phyloP scores from a whole-genome alignment of 1,140 invertebrate species.

The Leptopilina clavipes region DNA sequence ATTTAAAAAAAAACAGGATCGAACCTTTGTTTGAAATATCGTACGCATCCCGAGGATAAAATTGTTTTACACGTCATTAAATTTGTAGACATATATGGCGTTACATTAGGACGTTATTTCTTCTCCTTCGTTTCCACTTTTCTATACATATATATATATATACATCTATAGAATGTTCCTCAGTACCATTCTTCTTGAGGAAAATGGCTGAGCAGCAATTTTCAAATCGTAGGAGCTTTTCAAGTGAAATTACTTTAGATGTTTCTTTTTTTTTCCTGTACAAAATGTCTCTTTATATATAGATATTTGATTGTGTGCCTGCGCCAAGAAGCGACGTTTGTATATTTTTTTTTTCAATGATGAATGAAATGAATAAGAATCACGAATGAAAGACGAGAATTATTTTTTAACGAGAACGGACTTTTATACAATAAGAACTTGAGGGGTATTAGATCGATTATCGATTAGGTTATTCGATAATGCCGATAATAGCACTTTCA shows the following conservation, averaged over 20 bases:
- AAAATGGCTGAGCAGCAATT: slow-evolving; percentile 1
- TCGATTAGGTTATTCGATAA: not conserved
- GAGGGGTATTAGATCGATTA: not conserved
- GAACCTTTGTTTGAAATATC: too few species aligned
- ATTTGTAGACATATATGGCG: too few species aligned
- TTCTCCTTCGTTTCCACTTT: too few species aligned
- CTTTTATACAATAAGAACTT: not conserved
- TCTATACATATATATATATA: not conserved
- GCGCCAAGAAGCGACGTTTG: not conserved
- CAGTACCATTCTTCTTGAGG: not conserved
- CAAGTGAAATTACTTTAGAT: not conserved
- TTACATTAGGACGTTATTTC: too few species aligned
- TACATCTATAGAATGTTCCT: not conserved
- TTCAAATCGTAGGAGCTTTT: not conserved
- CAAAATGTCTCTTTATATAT: not conserved
- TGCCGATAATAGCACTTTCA: not conserved
- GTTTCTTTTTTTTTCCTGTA: not conserved
- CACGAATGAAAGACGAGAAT: not conserved
- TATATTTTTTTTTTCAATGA: not conserved
- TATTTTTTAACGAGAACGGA: slow-evolving; percentile 1
- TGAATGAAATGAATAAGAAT: not conserved
- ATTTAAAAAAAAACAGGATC: too few species aligned
- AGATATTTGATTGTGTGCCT: not conserved
- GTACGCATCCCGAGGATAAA: too few species aligned
- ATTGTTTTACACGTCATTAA: too few species aligned